Evolutionary conservation across 2,113 vertebrate genomes (phyloP), one percentile per base, ranked within the genome.

Genomic region (Oenanthe oenanthe): DNA sequence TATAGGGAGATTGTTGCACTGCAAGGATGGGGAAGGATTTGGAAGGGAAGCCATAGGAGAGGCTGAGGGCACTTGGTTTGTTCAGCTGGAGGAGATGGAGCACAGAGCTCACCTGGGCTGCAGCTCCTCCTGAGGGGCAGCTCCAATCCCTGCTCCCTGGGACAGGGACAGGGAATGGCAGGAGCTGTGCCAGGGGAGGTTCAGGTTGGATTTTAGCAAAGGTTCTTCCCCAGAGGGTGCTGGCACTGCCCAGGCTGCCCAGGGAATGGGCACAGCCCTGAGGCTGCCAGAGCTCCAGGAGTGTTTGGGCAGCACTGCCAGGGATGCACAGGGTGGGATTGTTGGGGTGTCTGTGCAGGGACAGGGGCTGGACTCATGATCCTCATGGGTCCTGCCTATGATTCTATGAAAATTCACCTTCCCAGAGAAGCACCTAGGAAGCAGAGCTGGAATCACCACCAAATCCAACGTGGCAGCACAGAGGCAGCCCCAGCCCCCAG

Each of bases 121-220:
- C 86, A 74, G 45, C 68, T 51, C 2, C 58, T 26, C 58, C 32
- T 0, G 0, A 51, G 36, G 32, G 8, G 15, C 76, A 50, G 60
- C n/a, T 53, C n/a, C 0, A 0, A 34, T 8, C 47, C 67, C 61
- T 74, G 36, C n/a, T 51, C 18, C 3, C 6, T 54, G 38, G 20
- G 38, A 51, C 54, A 74, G 68, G 36, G 36, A 47, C 54, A 74
- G 68, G 36, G 36, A 47, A 20, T 0, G 0, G 54, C 53, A 47
- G 62, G 29, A 82, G 87, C 17, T 68, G 62, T 14, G 61, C 0
- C 54, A 54, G 29, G 24, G n/a, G 0, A 47, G 34, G 14, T 0
- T 40, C 0, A 48, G 34, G 7, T 0, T 26, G 62, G 31, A 15
- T 0, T 1, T 47, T 1, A 48, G 29, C 28, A 0, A 42, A 75